A percentile compares a stretch with the other conserved stretches of the same genome.
phyloP scores from a whole-genome alignment of 2,888 invertebrate species.

The Dysmachus trigonus region DNA sequence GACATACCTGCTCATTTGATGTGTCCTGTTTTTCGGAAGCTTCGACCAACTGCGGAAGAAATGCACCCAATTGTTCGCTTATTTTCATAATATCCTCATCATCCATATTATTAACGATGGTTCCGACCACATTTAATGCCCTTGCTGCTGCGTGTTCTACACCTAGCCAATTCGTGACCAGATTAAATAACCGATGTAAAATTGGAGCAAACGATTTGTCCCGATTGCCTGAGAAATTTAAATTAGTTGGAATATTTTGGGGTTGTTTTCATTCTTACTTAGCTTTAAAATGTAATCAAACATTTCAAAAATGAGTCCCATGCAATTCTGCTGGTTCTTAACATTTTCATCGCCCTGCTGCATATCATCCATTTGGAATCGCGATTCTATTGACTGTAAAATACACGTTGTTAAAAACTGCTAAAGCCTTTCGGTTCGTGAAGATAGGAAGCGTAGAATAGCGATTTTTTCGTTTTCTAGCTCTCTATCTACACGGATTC shows the following conservation, averaged over 20 bases:
- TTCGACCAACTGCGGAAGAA: slow-evolving; percentile 56
- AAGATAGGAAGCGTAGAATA: neutral
- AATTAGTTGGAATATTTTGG: neutral
- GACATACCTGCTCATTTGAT: slow-evolving; percentile 43
- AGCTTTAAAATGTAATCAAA: slow-evolving; percentile 57
- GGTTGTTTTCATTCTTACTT: slow-evolving; percentile 47
- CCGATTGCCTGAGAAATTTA: neutral
- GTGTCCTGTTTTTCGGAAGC: slow-evolving; percentile 58
- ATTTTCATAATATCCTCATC: slow-evolving; percentile 54
- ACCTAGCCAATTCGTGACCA: neutral
- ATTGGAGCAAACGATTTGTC: neutral
- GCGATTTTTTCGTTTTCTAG: neutral
- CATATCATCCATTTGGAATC: neutral
- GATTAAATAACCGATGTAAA: neutral
- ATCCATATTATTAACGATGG: slow-evolving; percentile 54
- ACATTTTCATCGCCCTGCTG: neutral
- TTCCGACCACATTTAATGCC: slow-evolving; percentile 57
- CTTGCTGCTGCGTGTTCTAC: slow-evolving; percentile 50
- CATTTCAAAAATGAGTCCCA: slow-evolving; percentile 50
- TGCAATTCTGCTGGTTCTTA: slow-evolving; percentile 23
- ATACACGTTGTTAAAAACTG: neutral
- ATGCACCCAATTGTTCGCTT: slow-evolving; percentile 54
- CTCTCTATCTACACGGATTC: neutral
- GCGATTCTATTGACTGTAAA: neutral
- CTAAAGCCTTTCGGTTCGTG: neutral